phyloP scores from a whole-genome alignment of 2,797 vertebrate species.

The Esox lucius region DNA sequence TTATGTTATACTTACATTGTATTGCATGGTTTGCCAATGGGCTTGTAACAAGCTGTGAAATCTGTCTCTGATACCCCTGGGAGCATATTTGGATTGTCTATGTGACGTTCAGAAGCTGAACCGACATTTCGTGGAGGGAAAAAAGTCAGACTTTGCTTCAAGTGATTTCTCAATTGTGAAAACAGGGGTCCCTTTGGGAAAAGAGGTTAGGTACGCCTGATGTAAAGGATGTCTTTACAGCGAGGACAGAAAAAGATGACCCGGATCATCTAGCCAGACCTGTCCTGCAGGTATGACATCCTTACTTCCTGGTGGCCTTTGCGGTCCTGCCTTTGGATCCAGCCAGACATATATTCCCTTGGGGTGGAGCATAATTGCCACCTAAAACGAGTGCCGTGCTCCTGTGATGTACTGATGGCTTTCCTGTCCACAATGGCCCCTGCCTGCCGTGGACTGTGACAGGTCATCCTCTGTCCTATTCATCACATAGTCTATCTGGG shows the following conservation, averaged over 20 bases:
- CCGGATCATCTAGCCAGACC: neutral
- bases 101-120: too few relatives aligned
- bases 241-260: neutral
- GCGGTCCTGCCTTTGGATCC: neutral
- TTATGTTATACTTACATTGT: too few relatives aligned
- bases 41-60: too few relatives aligned
- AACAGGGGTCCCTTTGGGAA: too few relatives aligned
- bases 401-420: neutral
- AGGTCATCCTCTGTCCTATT: neutral
- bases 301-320: neutral
- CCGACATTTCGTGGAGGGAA: too few relatives aligned
- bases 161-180: too few relatives aligned
- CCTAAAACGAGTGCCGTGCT: neutral
- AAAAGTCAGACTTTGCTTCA: too few relatives aligned
- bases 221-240: neutral
- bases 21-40: too few relatives aligned
- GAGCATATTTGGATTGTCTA: too few relatives aligned
- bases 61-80: too few relatives aligned
- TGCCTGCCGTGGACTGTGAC: neutral
- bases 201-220: too few relatives aligned
- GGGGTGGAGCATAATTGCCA: neutral
- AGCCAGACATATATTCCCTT: slow-evolving; percentile 2
- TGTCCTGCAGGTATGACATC: slow-evolving; percentile 4
- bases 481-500: neutral
- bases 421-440: neutral